Evolutionary conservation across 2,888 invertebrate genomes (phyloP).

Genomic region (Phalangium opilio): DNA sequence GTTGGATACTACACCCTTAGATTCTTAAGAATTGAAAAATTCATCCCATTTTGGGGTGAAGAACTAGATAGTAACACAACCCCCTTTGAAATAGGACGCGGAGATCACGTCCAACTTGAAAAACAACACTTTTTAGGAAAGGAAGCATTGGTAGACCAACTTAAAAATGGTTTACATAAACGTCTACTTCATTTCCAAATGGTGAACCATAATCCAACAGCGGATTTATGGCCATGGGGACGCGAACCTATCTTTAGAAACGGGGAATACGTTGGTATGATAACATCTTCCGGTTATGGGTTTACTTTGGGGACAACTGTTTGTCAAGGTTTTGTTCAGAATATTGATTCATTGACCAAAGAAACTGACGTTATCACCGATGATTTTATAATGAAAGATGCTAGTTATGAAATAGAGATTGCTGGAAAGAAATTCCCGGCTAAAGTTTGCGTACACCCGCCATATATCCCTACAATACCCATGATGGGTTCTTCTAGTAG

Average conservation of each 20-base stretch:
- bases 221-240: slow-evolving; percentile 92
- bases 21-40: slow-evolving; percentile 81
- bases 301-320: slow-evolving; percentile 84
- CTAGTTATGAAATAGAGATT: slow-evolving; percentile 86
- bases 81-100: slow-evolving; percentile 86
- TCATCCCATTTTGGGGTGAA: slow-evolving; percentile 97
- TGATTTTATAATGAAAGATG: slow-evolving; percentile 57
- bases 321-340: slow-evolving; percentile 70
- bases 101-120: slow-evolving; percentile 84
- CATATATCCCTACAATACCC: slow-evolving; percentile 31
- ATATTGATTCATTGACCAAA: slow-evolving; percentile 37
- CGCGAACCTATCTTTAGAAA: slow-evolving; percentile 88
- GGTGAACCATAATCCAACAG: slow-evolving; percentile 76
- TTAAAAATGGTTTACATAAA: slow-evolving; percentile 65
- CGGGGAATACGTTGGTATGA: slow-evolving; percentile 69
- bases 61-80: slow-evolving; percentile 90
- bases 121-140: slow-evolving; percentile 75
- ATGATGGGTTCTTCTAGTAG: slow-evolving; percentile 13
- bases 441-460: slow-evolving; percentile 42
- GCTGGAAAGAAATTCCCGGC: slow-evolving; percentile 65
- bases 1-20: slow-evolving; percentile 84
- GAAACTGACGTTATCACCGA: slow-evolving; percentile 54
- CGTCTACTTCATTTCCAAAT: slow-evolving; percentile 83
- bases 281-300: slow-evolving; percentile 91
- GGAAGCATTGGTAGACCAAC: slow-evolving; percentile 66